These are phyloP conservation scores for Incurvaria masculella DNA, from an alignment of 2,888 invertebrate species.

Conservation along the genomic window DNA sequence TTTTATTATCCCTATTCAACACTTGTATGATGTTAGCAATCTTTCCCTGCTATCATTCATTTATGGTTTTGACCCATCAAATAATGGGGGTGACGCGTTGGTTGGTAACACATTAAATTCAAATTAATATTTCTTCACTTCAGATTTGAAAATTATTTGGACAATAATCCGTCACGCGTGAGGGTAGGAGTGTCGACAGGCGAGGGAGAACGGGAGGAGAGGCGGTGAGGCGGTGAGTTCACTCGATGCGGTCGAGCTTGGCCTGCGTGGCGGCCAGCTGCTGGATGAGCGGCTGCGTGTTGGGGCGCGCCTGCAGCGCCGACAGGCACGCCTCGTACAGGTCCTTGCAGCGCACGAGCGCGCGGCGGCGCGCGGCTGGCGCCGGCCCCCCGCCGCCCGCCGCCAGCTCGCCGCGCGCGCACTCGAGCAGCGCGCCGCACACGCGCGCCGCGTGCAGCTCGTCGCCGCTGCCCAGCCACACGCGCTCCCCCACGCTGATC, in stretches of 20 bases:
- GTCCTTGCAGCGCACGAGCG: constrained; percentile 43
- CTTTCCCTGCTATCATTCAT: no score
- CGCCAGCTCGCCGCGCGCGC: constrained; percentile 63
- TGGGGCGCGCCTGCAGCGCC: constrained; percentile 42
- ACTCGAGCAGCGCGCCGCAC: constrained; percentile 67
- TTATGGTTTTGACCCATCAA: no score
- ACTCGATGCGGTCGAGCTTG: constrained; percentile 48
- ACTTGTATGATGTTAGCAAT: no score
- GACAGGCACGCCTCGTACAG: constrained; percentile 44
- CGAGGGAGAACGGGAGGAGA: no score
- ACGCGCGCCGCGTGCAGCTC: constrained; percentile 83
- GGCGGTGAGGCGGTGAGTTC: constrained; percentile 14
- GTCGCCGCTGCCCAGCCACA: constrained; percentile 82
- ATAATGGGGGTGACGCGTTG: no score
- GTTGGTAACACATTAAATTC: no score
- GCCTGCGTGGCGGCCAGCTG: constrained; percentile 44
- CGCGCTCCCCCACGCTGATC: constrained; percentile 78
- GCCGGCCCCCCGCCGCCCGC: no score
- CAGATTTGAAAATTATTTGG: no score
- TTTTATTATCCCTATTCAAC: no score
- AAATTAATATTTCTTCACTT: no score
- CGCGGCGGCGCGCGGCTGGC: constrained; percentile 35
- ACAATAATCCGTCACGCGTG: no score
- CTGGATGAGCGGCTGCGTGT: constrained; percentile 43
- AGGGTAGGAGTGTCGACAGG: no score